Evolutionary conservation across 64 coral and sea anemone species (phyloP).

Genomic region (Platygyra sinensis): DNA sequence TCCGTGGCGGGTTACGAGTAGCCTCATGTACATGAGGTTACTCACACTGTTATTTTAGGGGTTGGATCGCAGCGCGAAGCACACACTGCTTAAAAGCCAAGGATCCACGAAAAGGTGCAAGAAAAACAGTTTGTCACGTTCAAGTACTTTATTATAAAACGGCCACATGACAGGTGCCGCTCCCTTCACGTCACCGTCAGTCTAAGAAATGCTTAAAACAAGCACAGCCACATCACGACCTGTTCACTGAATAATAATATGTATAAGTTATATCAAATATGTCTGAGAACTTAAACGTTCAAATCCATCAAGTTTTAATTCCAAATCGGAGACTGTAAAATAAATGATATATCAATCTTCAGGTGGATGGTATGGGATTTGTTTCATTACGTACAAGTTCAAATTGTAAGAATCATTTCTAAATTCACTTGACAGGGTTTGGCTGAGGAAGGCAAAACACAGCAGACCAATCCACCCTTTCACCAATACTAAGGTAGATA

Average conservation of each 20-base stretch:
- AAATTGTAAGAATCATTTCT: constrained; percentile 35
- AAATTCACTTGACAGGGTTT: constrained; percentile 8
- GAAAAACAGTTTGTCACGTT: background rate
- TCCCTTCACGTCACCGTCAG: background rate
- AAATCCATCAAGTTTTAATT: constrained; percentile 49
- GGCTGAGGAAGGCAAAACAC: background rate
- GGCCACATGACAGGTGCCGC: background rate
- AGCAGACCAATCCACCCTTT: background rate
- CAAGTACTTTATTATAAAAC: background rate
- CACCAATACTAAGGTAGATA: background rate
- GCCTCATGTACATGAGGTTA: no score
- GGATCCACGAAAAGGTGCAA: background rate
- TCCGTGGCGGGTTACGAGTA: no score
- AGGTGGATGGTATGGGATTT: background rate
- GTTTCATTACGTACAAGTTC: constrained; percentile 37
- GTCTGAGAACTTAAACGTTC: constrained; percentile 30
- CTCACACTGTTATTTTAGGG: no score
- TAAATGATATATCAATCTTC: constrained; percentile 52
- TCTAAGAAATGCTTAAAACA: background rate
- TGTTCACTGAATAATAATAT: no score
- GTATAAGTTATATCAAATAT: no score
- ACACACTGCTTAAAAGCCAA: background rate
- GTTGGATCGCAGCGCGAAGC: no score
- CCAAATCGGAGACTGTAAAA: constrained; percentile 52
- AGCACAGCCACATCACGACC: no score